phyloP scores from a whole-genome alignment of 2,797 vertebrate genomes.

The Falco columbarius region DNA sequence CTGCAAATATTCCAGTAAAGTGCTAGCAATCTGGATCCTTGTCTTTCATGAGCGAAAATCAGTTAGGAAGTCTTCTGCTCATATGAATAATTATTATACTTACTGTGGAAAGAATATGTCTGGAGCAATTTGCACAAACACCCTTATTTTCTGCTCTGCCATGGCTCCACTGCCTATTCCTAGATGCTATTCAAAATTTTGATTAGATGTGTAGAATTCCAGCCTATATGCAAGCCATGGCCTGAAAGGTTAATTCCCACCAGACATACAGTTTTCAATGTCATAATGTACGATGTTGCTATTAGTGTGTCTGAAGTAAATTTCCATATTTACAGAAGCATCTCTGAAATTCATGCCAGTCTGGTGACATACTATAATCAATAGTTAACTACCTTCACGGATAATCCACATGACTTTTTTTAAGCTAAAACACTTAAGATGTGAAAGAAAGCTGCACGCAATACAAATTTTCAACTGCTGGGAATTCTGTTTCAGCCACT shows the following conservation, averaged over 20 bases:
- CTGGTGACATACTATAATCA: neutral
- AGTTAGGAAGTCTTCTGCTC: neutral
- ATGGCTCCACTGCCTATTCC: neutral
- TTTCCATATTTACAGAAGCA: neutral
- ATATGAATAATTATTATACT: neutral
- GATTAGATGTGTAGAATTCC: neutral
- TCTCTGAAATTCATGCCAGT: neutral
- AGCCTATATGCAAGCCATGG: neutral
- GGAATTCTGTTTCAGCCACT: neutral
- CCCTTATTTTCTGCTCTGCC: neutral
- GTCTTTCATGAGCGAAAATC: neutral
- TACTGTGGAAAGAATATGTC: neutral
- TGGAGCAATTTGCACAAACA: no score
- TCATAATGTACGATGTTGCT: neutral
- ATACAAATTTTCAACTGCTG: neutral
- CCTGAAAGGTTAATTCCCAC: neutral
- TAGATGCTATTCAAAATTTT: neutral
- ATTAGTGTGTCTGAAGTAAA: neutral
- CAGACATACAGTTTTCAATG: neutral
- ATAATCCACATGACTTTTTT: neutral
- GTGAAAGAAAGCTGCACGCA: neutral
- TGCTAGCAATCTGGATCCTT: neutral
- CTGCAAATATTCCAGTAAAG: neutral
- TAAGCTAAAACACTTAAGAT: neutral
- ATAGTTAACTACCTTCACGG: neutral